phyloP scores from a whole-genome alignment of 2,888 invertebrate genomes.

The Heliconius ethilla region DNA sequence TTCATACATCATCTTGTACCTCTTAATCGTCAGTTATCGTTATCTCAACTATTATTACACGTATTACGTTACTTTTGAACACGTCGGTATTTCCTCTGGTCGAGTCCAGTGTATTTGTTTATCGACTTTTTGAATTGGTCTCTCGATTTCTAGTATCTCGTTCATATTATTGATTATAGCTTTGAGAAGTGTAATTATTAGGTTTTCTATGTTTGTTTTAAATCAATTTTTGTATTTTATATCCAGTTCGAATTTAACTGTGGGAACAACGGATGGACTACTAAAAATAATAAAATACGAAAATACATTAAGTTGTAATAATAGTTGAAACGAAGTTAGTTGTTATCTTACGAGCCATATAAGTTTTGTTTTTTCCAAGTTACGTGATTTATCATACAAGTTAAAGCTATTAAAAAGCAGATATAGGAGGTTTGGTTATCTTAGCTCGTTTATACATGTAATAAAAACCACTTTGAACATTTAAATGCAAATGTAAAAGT shows the following conservation, averaged over 20 bases:
- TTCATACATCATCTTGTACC: slow-evolving; percentile 74
- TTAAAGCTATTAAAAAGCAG: slow-evolving; percentile 42
- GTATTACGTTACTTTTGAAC: slow-evolving; percentile 73
- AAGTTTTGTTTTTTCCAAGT: slow-evolving; percentile 25
- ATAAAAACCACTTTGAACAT: slow-evolving; percentile 43
- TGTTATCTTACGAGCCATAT: slow-evolving; percentile 18
- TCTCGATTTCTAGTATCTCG: slow-evolving; percentile 62
- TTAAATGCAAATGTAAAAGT: slow-evolving; percentile 39
- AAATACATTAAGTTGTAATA: slow-evolving; percentile 9
- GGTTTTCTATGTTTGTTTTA: slow-evolving; percentile 63
- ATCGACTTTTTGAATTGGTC: slow-evolving; percentile 65
- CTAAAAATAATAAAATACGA: not conserved
- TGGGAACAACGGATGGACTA: slow-evolving; percentile 9
- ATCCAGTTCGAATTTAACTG: slow-evolving; percentile 48
- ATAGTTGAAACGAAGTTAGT: not conserved
- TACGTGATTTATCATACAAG: slow-evolving; percentile 41
- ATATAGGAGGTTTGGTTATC: slow-evolving; percentile 40
- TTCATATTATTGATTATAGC: slow-evolving; percentile 76
- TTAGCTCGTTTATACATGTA: slow-evolving; percentile 42
- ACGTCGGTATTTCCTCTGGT: slow-evolving; percentile 67
- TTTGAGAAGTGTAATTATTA: slow-evolving; percentile 69
- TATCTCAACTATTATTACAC: slow-evolving; percentile 75
- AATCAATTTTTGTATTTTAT: slow-evolving; percentile 62
- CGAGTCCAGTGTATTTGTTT: slow-evolving; percentile 67
- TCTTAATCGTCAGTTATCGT: slow-evolving; percentile 73